Percentiles rank a stretch among this genome's conserved stretches.
phyloP scores from a whole-genome alignment of 1,140 invertebrate genomes.

The Procambarus clarkii region DNA sequence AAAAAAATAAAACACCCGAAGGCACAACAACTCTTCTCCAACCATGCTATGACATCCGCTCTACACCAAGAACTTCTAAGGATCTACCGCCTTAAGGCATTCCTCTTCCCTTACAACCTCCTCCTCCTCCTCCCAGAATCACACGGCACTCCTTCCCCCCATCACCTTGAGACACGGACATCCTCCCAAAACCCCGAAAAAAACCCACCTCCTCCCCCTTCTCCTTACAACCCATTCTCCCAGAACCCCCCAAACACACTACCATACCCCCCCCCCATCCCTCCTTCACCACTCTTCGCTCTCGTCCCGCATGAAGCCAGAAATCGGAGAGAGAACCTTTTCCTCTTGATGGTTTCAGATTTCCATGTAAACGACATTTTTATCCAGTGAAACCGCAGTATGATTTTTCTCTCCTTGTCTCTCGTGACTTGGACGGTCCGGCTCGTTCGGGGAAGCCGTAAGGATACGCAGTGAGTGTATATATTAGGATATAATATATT shows the following conservation, averaged over 20 bases:
- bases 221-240: background rate
- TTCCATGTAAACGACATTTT: conserved; percentile 12
- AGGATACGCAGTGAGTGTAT: no score
- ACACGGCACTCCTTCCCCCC: background rate
- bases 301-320: background rate
- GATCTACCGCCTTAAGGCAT: no score
- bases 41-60: no score
- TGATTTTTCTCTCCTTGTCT: background rate
- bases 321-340: background rate
- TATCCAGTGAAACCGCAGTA: background rate
- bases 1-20: no score
- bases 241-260: background rate
- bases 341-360: background rate
- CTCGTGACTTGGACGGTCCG: no score
- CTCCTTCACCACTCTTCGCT: background rate
- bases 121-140: background rate
- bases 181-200: no score
- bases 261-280: background rate
- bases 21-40: no score
- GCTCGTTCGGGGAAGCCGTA: no score
- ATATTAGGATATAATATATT: no score
- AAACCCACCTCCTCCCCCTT: background rate
- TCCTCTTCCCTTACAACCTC: no score
- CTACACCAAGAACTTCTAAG: no score
- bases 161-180: no score